Evolutionary conservation across 2,888 invertebrate genomes (phyloP).

Genomic region (Eulithis testata): DNA sequence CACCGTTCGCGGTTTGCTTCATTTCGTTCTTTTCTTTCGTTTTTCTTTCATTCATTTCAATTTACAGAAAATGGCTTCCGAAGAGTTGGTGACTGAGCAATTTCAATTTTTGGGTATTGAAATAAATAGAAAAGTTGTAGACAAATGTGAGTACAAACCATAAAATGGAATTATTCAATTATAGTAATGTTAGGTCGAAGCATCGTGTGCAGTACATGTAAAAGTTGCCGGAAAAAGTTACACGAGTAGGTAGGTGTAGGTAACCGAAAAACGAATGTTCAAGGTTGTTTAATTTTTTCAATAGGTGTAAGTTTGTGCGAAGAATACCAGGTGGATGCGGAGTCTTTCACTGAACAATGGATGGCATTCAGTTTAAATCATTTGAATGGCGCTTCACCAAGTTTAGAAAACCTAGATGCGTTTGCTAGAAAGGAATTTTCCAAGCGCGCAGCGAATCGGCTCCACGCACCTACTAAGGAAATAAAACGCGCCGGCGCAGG

Average conservation of each 20-base stretch:
- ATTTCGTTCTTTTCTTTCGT: slow-evolving; percentile 49
- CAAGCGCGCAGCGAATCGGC: slow-evolving; percentile 72
- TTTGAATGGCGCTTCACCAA: slow-evolving; percentile 86
- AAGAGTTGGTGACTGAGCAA: slow-evolving; percentile 85
- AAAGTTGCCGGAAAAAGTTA: neutral
- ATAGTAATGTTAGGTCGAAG: neutral
- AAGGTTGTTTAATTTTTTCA: slow-evolving; percentile 77
- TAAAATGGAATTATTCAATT: neutral
- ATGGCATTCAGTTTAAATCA: slow-evolving; percentile 89
- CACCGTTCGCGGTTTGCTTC: slow-evolving; percentile 6
- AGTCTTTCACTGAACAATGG: slow-evolving; percentile 91
- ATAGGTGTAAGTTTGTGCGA: slow-evolving; percentile 87
- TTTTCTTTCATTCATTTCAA: slow-evolving; percentile 14
- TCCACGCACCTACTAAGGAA: slow-evolving; percentile 65
- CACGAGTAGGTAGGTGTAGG: slow-evolving; percentile 1
- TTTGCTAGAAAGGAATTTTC: slow-evolving; percentile 88
- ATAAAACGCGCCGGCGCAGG: slow-evolving; percentile 68
- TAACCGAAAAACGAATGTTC: slow-evolving; percentile 64
- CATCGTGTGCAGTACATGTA: neutral
- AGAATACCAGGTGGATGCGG: slow-evolving; percentile 86
- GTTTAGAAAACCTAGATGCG: slow-evolving; percentile 82
- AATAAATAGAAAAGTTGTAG: slow-evolving; percentile 79
- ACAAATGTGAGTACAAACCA: slow-evolving; percentile 80
- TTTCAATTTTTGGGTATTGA: slow-evolving; percentile 86
- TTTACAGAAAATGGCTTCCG: slow-evolving; percentile 81